Evolutionary conservation across 2,888 invertebrate genomes (phyloP).

Genomic region (Rhamnusium bicolor): DNA sequence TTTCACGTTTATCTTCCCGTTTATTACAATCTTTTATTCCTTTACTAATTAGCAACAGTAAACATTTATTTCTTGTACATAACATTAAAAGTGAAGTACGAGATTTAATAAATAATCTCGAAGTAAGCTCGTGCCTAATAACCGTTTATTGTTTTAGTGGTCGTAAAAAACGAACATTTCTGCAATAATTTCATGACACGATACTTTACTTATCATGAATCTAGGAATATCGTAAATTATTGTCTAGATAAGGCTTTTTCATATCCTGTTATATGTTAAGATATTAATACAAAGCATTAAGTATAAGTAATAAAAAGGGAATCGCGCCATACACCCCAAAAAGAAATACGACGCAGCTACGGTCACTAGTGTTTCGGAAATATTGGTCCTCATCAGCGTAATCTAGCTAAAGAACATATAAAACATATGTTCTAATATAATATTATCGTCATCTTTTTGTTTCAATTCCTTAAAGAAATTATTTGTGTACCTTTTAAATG

Average conservation of each 20-base stretch:
- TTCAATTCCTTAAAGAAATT: too few species aligned
- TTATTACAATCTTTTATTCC: not conserved
- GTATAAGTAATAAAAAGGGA: too few species aligned
- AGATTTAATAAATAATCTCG: constrained; percentile 1
- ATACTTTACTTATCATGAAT: not conserved
- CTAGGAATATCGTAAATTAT: not conserved
- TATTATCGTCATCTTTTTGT: too few species aligned
- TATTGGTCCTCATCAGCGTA: too few species aligned
- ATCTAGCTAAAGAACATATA: too few species aligned
- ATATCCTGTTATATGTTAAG: not conserved
- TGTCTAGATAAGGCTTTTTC: too few species aligned
- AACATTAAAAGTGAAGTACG: not conserved
- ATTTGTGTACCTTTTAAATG: too few species aligned
- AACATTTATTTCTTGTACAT: not conserved
- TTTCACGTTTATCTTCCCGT: not conserved
- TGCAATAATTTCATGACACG: not conserved
- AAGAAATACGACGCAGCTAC: too few species aligned
- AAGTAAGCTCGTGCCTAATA: not conserved
- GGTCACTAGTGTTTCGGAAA: too few species aligned
- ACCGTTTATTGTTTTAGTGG: not conserved
- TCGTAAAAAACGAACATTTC: not conserved
- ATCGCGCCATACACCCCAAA: too few species aligned
- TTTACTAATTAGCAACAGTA: not conserved
- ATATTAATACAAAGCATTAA: too few species aligned
- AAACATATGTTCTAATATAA: too few species aligned